Conservation (phyloP, 1,140 invertebrate species). For the Myzus persicae region DNA sequence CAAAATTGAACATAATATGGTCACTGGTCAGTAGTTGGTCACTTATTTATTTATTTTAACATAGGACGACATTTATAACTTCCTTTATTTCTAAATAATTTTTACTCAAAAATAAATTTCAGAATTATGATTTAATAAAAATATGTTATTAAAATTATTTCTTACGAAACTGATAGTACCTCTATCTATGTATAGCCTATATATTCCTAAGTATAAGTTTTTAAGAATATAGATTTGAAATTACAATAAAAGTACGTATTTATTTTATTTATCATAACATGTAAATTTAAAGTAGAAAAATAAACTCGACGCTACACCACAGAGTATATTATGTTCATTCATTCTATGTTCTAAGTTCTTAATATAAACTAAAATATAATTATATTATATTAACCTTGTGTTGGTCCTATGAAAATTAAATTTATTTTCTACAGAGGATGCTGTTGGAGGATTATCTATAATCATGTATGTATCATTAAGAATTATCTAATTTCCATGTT, state of each 20-base stretch:
- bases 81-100: not conserved
- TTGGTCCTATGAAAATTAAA: not conserved
- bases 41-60: not conserved
- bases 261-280: not conserved
- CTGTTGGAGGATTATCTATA: not conserved
- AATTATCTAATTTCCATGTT: not conserved
- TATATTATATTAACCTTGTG: not conserved
- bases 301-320: not conserved
- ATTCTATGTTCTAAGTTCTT: not conserved
- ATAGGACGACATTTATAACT: not conserved
- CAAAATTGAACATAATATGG: not conserved
- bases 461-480: not conserved
- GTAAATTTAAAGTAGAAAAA: not conserved
- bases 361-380: not conserved
- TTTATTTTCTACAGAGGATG: not conserved
- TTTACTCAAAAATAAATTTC: not conserved
- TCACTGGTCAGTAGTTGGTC: not conserved
- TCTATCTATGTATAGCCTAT: too few relatives aligned
- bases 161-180: not conserved
- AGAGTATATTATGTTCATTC: too few relatives aligned
- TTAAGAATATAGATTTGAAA: not conserved
- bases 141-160: not conserved
- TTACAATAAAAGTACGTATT: not conserved
- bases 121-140: not conserved
- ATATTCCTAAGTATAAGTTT: too few relatives aligned